Base-by-base conservation (phyloP, 2,113 vertebrate genomes). In the Chaetops frenatus region DNA sequence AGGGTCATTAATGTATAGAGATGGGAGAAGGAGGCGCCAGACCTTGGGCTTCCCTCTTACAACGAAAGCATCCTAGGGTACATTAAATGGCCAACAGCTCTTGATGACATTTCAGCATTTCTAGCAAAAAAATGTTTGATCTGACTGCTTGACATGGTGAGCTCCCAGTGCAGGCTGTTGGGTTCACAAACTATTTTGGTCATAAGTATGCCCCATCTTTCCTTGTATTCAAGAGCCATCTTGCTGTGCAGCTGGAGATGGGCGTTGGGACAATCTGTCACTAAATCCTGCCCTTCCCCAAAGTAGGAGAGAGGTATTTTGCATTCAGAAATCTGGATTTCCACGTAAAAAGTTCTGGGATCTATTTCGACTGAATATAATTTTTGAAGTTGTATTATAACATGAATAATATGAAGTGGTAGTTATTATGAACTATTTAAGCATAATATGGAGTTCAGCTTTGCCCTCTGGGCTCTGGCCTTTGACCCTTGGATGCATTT, bases 121-220 rank as follows among this genome's bases (percentile, higher is more conserved):
- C 66, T 90, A 21, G 58, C 25, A 48, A 53, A 48, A 48, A 7
- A 31, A 5, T 2, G 3, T 38, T 48, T 53, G 36, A 66, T 57
- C 28, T 28, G 24, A 38, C 25, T 1, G 3, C 16, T 47, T 0
- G 0, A 80, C n/a, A 54, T 0, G 2, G 50, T 61, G 50, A 88
- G 51, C 28, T 60, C 51, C 48, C 45, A 45, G 54, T 31, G 25
- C 11, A 29, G 62, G 7, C 36, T 65, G 13, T 53, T 12, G 4
- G 2, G 9, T 42, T 81, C 44, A 18, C 40, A 16, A 45, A 44
- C 16, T 67, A 9, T 47, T 70, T 77, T 58, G 38, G 24, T 36
- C 31, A 21, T 45, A 66, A 6, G 11, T 51, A 15, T 7, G 7
- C 25, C 61, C 31, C 31, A 40, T 60, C 31, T 76, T 79, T 65